Conservation (phyloP, 2,797 vertebrate species). For the Cheirogaleus major region DNA sequence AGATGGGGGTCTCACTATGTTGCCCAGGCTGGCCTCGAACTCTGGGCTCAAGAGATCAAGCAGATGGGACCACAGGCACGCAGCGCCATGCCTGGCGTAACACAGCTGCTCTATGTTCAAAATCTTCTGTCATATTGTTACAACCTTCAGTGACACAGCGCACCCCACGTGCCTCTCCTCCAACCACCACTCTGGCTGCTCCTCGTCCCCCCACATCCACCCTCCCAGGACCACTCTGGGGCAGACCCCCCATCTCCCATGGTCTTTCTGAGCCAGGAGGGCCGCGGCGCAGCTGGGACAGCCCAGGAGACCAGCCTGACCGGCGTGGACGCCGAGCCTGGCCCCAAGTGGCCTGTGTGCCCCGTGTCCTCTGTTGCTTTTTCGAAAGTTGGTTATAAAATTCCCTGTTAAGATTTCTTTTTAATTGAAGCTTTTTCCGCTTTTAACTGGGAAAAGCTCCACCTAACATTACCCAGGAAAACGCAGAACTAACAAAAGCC, state of each 20-base stretch:
- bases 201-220: fast-evolving
- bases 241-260: not conserved
- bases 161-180: too few relatives aligned
- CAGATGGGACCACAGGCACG: not conserved
- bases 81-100: fast-evolving
- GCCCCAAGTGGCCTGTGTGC: fast-evolving
- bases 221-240: too few relatives aligned
- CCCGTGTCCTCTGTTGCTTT: not conserved
- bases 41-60: not conserved
- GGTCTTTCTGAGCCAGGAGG: fast-evolving
- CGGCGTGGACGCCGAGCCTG: not conserved
- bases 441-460: not conserved
- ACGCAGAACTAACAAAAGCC: not conserved
- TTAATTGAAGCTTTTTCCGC: not conserved
- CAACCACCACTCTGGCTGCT: not conserved
- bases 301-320: fast-evolving
- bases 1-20: not conserved
- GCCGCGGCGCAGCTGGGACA: not conserved
- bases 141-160: not conserved
- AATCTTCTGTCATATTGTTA: not conserved
- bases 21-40: not conserved
- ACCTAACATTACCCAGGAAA: not conserved
- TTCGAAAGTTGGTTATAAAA: not conserved
- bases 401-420: not conserved
- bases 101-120: not conserved